Percentiles rank a stretch among this genome's conserved stretches.
phyloP scores from a whole-genome alignment of 1,140 invertebrate genomes.

The Tetramorium simillimum region DNA sequence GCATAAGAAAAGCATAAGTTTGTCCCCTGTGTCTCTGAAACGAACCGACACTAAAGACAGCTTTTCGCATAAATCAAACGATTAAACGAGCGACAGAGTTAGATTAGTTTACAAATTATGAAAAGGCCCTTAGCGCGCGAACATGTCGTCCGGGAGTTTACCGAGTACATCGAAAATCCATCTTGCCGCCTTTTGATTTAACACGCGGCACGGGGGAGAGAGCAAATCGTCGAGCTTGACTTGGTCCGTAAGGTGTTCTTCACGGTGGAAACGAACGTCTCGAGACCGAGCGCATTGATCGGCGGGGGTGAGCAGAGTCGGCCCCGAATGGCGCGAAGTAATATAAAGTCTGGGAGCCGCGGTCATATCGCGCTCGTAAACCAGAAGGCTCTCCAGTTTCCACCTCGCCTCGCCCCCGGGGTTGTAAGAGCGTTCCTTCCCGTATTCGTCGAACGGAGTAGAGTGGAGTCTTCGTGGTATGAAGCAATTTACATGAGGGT shows the following conservation, averaged over 20 bases:
- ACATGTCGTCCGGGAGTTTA: slow-evolving; percentile 37
- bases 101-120: slow-evolving; percentile 57
- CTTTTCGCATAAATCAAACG: slow-evolving; percentile 43
- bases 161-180: slow-evolving; percentile 58
- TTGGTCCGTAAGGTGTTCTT: slow-evolving; percentile 32
- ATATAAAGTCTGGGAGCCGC: slow-evolving; percentile 78
- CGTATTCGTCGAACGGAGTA: slow-evolving; percentile 68
- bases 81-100: slow-evolving; percentile 28
- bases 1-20: slow-evolving; percentile 1
- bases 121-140: slow-evolving; percentile 22
- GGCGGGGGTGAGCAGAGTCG: slow-evolving; percentile 61
- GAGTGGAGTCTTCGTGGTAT: slow-evolving; percentile 61
- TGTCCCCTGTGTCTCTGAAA: background rate
- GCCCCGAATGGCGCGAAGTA: slow-evolving; percentile 77
- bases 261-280: slow-evolving; percentile 42
- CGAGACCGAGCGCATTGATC: slow-evolving; percentile 51
- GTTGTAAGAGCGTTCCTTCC: slow-evolving; percentile 69
- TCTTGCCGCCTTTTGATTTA: slow-evolving; percentile 44
- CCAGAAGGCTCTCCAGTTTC: slow-evolving; percentile 73
- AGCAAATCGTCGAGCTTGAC: slow-evolving; percentile 69
- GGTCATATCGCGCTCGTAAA: slow-evolving; percentile 80
- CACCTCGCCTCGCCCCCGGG: slow-evolving; percentile 38
- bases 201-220: slow-evolving; percentile 3
- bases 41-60: background rate
- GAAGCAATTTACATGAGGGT: slow-evolving; percentile 80